Conservation (phyloP, 2,888 invertebrate genomes). For the Andrena bicolor region DNA sequence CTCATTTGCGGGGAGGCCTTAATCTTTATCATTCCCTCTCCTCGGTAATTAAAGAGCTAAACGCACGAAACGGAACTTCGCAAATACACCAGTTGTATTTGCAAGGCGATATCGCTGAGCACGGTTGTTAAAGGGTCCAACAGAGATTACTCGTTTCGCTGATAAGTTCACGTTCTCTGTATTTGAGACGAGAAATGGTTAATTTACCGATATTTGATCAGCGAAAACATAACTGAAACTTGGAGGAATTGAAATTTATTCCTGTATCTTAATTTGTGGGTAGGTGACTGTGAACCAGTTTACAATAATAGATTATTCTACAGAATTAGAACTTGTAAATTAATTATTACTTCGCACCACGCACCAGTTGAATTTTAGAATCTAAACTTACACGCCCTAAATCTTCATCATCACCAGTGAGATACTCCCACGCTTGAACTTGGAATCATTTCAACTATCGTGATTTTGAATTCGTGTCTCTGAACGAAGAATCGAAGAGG, state of each 20-base stretch:
- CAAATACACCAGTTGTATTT: neutral
- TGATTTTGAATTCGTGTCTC: too few relatives aligned
- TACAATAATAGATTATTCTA: too few relatives aligned
- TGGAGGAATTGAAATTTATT: neutral
- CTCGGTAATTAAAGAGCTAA: neutral
- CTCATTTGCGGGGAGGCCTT: slow-evolving; percentile 1
- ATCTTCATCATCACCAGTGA: too few relatives aligned
- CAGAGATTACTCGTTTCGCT: neutral
- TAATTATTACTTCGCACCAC: too few relatives aligned
- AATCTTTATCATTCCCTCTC: slow-evolving; percentile 13
- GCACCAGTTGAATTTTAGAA: too few relatives aligned
- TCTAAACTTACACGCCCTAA: too few relatives aligned
- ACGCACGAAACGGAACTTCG: too few relatives aligned
- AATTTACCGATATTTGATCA: neutral
- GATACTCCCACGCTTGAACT: neutral
- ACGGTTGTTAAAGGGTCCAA: neutral
- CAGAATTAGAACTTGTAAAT: too few relatives aligned
- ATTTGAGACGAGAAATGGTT: neutral
- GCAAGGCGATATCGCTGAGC: neutral
- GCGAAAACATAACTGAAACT: neutral
- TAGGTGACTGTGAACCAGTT: too few relatives aligned
- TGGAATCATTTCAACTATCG: neutral
- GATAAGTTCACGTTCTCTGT: neutral
- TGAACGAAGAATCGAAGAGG: too few relatives aligned
- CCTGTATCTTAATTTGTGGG: too few relatives aligned